phyloP scores from a whole-genome alignment of 2,888 invertebrate genomes.

The Sesamia inferens region DNA sequence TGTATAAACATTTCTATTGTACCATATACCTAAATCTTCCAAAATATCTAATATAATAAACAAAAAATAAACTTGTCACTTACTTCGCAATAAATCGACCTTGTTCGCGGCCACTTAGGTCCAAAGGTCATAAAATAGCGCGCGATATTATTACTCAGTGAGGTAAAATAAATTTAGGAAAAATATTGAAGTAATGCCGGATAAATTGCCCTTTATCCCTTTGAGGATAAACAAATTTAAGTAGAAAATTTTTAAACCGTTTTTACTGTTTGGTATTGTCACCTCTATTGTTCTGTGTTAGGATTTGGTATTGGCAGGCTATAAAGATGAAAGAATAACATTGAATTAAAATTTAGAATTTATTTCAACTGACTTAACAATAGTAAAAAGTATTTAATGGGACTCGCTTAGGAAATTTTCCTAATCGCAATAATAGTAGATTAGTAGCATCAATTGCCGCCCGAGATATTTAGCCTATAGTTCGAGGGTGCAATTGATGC shows the following conservation, averaged over 20 bases:
- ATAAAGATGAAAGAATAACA: not conserved
- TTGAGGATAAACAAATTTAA: constrained; percentile 1
- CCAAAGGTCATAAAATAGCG: constrained; percentile 30
- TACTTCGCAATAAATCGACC: not conserved
- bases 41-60: too few relatives aligned
- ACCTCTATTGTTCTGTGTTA: constrained; percentile 21
- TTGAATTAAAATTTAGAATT: not conserved
- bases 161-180: constrained; percentile 38
- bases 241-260: constrained; percentile 14
- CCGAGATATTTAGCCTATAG: too few relatives aligned
- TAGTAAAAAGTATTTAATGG: too few relatives aligned
- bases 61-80: constrained; percentile 32
- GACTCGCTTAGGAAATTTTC: too few relatives aligned
- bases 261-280: not conserved
- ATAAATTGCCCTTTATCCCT: constrained; percentile 43
- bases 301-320: not conserved
- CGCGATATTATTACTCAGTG: constrained; percentile 15
- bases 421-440: too few relatives aligned
- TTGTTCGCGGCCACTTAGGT: not conserved
- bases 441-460: too few relatives aligned
- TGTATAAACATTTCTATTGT: too few relatives aligned
- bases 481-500: too few relatives aligned
- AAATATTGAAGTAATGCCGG: constrained; percentile 45
- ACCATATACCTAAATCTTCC: too few relatives aligned
- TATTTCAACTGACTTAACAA: not conserved